Evolutionary conservation across 2,888 invertebrate genomes (phyloP), one percentile per base, ranked within the genome.

Genomic region (Gandaritis pyraliata): DNA sequence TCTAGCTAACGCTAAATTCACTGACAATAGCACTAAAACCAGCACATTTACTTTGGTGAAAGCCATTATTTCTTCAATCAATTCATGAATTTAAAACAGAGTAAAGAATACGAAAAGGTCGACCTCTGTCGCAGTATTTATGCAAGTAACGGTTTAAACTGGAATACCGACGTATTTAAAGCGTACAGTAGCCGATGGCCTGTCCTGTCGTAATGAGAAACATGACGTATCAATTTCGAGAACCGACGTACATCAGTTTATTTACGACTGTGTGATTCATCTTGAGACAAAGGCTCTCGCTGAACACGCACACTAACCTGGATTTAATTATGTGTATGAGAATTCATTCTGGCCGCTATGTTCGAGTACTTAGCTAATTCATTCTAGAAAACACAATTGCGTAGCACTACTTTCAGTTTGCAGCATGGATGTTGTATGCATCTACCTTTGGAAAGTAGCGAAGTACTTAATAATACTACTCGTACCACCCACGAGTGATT

Each of bases 151-250:
- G 33, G 41, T 52, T 13, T 46, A 47, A 16, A 43, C 43, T 54
- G 39, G 43, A 48, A 48, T 38, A 51, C 59, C 45, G 12, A 36
- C 33, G 12, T 51, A 50, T 53, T 51, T 54, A 38, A 43, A 49
- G 29, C 15, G 50, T 51, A 36, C 33, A 43, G 39, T 47, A 41
- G 51, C 45, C 53, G 58, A 61, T 56, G 60, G 33, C 49, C 43
- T 23, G 58, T 45, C 49, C 43, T 23, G 58, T 41, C 13, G 46
- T 64, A 65, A 63, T 58, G 56, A 63, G 50, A 53, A 63, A 38
- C 41, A 47, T 65, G 65, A 66, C 64, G 63, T 69, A 61, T 59
- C 58, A 57, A 67, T 70, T 46, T 60, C 43, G 57, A 49, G 55
- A 59, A 59, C 39, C 57, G 11, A 52, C 59, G 51, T 60, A 54